Conservation (phyloP, 2,888 invertebrate genomes). For the Pandemis heparana region DNA sequence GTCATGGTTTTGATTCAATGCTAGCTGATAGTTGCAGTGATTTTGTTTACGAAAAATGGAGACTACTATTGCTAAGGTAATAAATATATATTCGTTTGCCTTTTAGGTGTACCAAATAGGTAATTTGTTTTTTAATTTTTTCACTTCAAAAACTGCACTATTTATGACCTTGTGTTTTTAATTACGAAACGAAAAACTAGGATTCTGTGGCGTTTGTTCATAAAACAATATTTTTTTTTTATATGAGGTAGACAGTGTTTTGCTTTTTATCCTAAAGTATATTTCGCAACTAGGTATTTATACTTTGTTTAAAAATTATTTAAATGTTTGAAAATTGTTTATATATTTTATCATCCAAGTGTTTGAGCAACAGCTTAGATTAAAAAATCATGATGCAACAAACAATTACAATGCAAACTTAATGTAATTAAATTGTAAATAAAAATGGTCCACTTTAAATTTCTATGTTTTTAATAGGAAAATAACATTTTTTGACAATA, state of each 20-base stretch:
- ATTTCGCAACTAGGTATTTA: neutral
- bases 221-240: neutral
- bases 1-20: conserved; percentile 29
- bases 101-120: neutral
- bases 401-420: no score
- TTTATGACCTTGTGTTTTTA: neutral
- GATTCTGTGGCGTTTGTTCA: neutral
- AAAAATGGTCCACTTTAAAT: no score
- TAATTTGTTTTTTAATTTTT: neutral
- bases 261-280: neutral
- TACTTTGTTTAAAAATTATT: no score
- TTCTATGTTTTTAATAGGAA: no score
- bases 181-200: neutral
- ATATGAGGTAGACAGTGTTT: neutral
- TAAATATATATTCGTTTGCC: conserved; percentile 28
- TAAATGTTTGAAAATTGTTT: no score
- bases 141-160: neutral
- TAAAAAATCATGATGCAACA: no score
- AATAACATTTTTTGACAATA: no score
- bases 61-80: conserved; percentile 56
- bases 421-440: no score
- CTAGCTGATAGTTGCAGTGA: conserved; percentile 36
- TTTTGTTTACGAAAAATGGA: conserved; percentile 53
- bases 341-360: no score
- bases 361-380: no score